Percentiles rank a stretch among this genome's conserved stretches.
phyloP scores from a whole-genome alignment of 2,113 vertebrate genomes.

The Malurus elegans region DNA sequence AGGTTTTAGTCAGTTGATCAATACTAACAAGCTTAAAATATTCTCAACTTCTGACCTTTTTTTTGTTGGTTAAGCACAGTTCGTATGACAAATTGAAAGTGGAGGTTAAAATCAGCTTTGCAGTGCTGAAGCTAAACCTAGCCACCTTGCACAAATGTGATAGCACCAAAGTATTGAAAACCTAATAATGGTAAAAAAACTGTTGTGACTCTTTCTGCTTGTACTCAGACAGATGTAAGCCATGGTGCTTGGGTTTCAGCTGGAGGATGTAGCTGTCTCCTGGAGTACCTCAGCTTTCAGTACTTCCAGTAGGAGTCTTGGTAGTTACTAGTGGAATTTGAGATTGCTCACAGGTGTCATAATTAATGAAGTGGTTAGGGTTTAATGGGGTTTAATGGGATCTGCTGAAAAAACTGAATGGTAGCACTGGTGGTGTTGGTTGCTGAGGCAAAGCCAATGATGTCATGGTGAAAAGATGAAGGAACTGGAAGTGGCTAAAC shows the following conservation, averaged over 20 bases:
- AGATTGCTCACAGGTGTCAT: not conserved
- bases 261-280: not conserved
- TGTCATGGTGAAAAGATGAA: not conserved
- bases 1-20: slow-evolving; percentile 3
- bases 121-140: not conserved
- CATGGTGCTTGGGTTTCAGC: not conserved
- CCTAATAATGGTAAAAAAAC: not conserved
- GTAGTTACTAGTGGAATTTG: not conserved
- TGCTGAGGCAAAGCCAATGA: not conserved
- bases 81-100: not conserved
- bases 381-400: not conserved
- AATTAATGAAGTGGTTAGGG: not conserved
- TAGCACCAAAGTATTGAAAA: not conserved
- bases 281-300: not conserved
- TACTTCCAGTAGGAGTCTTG: not conserved
- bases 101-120: not conserved
- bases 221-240: not conserved
- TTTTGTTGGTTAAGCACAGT: not conserved
- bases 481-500: not conserved
- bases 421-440: not conserved
- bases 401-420: not conserved
- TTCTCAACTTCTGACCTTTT: not conserved
- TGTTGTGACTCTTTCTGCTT: not conserved
- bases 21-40: slow-evolving; percentile 26
- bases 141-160: not conserved